A percentile compares a stretch with the other conserved stretches of the same genome.
These are phyloP conservation scores for Calliopsis andreniformis DNA, from an alignment of 1,140 invertebrate genomes.

Conservation along the genomic window DNA sequence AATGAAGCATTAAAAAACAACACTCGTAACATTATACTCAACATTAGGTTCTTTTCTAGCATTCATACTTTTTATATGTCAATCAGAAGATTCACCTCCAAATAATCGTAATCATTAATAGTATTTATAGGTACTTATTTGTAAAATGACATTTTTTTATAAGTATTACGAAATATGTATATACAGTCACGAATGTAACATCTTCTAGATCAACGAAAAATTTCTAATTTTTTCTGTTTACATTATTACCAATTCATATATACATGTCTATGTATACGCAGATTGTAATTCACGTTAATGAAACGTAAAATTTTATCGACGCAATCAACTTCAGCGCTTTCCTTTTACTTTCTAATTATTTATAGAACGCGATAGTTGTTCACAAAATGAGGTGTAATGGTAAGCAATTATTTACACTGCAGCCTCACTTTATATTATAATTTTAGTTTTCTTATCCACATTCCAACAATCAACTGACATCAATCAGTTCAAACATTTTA, in stretches of 20 bases:
- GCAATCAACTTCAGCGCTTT: slow-evolving; percentile 28
- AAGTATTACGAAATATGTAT: slow-evolving; percentile 36
- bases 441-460: slow-evolving; percentile 28
- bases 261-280: slow-evolving; percentile 49
- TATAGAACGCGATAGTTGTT: slow-evolving; percentile 50
- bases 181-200: slow-evolving; percentile 38
- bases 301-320: slow-evolving; percentile 50
- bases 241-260: slow-evolving; percentile 18
- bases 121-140: slow-evolving; percentile 28
- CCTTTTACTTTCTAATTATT: slow-evolving; percentile 21
- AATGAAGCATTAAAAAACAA: slow-evolving; percentile 20
- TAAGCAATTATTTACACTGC: slow-evolving; percentile 68
- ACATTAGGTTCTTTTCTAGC: slow-evolving; percentile 5
- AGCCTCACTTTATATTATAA: slow-evolving; percentile 47
- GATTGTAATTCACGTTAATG: slow-evolving; percentile 30
- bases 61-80: not conserved
- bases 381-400: slow-evolving; percentile 50
- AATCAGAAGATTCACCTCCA: slow-evolving; percentile 1
- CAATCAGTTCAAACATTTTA: slow-evolving; percentile 20
- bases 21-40: slow-evolving; percentile 15
- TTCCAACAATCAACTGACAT: slow-evolving; percentile 19
- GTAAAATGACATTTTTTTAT: slow-evolving; percentile 26
- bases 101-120: slow-evolving; percentile 24
- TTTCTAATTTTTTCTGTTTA: slow-evolving; percentile 21
- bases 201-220: slow-evolving; percentile 32